phyloP scores from a whole-genome alignment of 2,888 invertebrate genomes.

The Hypena proboscidalis region DNA sequence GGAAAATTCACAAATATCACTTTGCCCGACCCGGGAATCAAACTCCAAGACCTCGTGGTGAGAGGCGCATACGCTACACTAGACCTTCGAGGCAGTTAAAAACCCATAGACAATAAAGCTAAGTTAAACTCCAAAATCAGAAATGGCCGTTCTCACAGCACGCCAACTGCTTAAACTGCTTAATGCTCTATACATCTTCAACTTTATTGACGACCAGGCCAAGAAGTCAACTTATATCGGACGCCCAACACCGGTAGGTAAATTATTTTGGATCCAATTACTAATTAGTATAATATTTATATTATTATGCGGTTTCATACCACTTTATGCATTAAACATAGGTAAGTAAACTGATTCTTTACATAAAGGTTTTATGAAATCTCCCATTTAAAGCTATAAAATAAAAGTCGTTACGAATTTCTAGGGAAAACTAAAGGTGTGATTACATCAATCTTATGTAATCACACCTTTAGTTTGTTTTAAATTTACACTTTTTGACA shows the following conservation, averaged over 20 bases:
- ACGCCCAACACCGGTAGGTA: background rate
- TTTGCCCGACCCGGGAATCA: no score
- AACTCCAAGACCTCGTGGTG: no score
- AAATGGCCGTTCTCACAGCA: background rate
- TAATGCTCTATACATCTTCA: background rate
- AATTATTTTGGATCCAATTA: constrained; percentile 6
- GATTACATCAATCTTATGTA: background rate
- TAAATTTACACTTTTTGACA: no score
- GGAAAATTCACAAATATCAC: no score
- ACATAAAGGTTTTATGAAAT: constrained; percentile 10
- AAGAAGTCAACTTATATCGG: background rate
- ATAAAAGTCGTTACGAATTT: constrained; percentile 1
- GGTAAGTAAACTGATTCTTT: constrained; percentile 18
- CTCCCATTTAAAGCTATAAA: constrained; percentile 16
- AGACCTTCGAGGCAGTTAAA: no score
- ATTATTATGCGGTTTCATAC: background rate
- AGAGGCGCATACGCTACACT: no score
- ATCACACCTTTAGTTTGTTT: no score
- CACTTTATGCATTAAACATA: constrained; percentile 11
- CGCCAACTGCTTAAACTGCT: background rate
- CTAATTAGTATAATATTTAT: constrained; percentile 1
- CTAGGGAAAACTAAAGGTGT: background rate
- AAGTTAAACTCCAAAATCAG: no score
- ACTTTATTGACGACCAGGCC: background rate
- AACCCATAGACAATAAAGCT: no score